Evolutionary conservation across 2,888 invertebrate genomes (phyloP).

Genomic region (Drosophila parthenogenetica): DNA sequence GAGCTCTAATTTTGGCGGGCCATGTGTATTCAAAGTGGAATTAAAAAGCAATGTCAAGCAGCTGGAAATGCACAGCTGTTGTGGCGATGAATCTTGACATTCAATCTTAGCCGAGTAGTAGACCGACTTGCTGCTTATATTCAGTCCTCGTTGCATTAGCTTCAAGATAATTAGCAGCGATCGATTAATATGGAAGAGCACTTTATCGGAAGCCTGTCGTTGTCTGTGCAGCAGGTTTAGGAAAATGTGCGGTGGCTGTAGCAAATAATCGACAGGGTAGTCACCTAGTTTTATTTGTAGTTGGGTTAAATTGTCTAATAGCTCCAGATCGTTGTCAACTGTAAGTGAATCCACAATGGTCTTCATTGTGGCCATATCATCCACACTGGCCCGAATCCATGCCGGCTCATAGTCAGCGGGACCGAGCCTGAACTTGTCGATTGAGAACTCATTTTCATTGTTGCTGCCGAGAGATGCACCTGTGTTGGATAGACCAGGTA

Average conservation of each 20-base stretch:
- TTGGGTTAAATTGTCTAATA: slow-evolving; percentile 72
- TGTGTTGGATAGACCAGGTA: slow-evolving; percentile 1
- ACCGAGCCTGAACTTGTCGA: slow-evolving; percentile 9
- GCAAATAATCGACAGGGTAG: slow-evolving; percentile 83
- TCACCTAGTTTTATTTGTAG: slow-evolving; percentile 80
- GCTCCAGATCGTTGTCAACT: slow-evolving; percentile 41
- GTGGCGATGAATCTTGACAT: background rate
- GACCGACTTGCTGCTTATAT: slow-evolving; percentile 52
- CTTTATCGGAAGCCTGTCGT: slow-evolving; percentile 19
- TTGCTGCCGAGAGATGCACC: slow-evolving; percentile 7
- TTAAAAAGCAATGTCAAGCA: slow-evolving; percentile 65
- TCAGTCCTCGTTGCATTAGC: slow-evolving; percentile 64
- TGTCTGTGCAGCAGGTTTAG: slow-evolving; percentile 72
- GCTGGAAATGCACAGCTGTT: slow-evolving; percentile 66
- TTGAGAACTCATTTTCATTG: slow-evolving; percentile 6
- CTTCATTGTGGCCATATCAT: slow-evolving; percentile 79
- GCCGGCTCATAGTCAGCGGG: slow-evolving; percentile 74
- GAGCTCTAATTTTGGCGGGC: slow-evolving; percentile 26
- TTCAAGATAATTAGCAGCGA: slow-evolving; percentile 62
- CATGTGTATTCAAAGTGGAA: slow-evolving; percentile 56
- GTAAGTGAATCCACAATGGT: slow-evolving; percentile 63
- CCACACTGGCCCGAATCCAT: slow-evolving; percentile 75
- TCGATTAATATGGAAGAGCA: slow-evolving; percentile 57
- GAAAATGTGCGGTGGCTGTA: slow-evolving; percentile 83
- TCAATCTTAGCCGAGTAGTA: slow-evolving; percentile 39